Evolutionary conservation across 2,888 invertebrate genomes (phyloP).

Genomic region (Drosophila helvetica): DNA sequence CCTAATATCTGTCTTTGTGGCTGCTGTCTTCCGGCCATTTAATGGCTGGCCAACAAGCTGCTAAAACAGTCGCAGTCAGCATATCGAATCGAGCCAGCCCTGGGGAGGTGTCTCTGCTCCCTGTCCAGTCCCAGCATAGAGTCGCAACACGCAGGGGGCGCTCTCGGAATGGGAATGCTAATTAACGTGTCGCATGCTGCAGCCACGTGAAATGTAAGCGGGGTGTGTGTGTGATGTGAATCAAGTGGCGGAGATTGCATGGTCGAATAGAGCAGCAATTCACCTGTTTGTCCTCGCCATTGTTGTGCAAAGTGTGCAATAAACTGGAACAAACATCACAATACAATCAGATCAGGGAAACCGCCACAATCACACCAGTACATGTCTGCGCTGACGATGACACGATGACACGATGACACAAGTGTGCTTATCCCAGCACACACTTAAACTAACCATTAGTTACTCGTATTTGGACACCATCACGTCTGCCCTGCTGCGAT

Average conservation of each 20-base stretch:
- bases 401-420: constrained; percentile 15
- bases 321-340: constrained; percentile 48
- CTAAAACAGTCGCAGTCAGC: constrained; percentile 7
- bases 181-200: constrained; percentile 69
- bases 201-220: constrained; percentile 66
- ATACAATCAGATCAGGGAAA: background rate
- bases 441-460: constrained; percentile 21
- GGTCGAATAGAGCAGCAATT: constrained; percentile 39
- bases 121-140: constrained; percentile 22
- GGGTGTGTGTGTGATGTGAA: background rate
- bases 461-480: constrained; percentile 9
- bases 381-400: constrained; percentile 1
- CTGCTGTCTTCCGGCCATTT: constrained; percentile 23
- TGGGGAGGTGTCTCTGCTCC: background rate
- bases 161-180: constrained; percentile 33
- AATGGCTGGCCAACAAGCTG: constrained; percentile 51
- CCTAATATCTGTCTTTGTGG: constrained; percentile 25
- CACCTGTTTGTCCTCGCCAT: constrained; percentile 41
- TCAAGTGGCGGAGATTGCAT: constrained; percentile 47
- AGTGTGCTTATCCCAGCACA: background rate
- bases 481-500: constrained; percentile 21
- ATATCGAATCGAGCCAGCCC: background rate
- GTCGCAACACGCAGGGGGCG: constrained; percentile 28
- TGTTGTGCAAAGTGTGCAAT: constrained; percentile 50
- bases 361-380: background rate